Conservation (phyloP, 2,888 invertebrate genomes). For the Mongoloraphidia duomilia region DNA sequence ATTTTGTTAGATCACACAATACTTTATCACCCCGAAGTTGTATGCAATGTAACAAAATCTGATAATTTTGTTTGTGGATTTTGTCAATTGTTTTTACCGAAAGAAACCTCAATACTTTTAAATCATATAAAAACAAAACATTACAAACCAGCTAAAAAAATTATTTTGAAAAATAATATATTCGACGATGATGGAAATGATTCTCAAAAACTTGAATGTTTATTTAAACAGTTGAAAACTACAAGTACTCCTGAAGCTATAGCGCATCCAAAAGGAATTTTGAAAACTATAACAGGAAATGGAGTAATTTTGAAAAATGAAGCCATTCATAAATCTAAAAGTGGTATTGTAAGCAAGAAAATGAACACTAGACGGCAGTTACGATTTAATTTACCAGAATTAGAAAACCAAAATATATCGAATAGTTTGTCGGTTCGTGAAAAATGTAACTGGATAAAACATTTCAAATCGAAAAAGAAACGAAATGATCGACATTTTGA, state of each 20-base stretch:
- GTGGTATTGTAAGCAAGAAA: neutral
- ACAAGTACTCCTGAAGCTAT: neutral
- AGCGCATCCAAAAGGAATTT: neutral
- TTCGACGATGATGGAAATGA: too few species aligned
- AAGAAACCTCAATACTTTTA: neutral
- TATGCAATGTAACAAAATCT: neutral
- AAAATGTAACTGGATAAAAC: neutral
- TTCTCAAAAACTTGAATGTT: neutral
- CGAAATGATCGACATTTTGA: too few species aligned
- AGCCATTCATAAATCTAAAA: neutral
- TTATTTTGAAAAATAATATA: too few species aligned
- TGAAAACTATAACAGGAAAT: neutral
- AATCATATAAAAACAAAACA: neutral
- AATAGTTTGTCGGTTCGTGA: neutral
- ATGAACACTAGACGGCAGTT: neutral
- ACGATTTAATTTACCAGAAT: neutral
- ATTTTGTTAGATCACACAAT: neutral
- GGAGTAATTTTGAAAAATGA: neutral
- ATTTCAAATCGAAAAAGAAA: neutral
- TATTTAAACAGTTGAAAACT: neutral
- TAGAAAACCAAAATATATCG: neutral
- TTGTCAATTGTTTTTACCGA: neutral
- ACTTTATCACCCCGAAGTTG: neutral
- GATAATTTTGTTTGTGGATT: neutral
- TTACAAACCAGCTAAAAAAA: too few species aligned